Conservation (phyloP, 2,113 vertebrate species). For the Malurus cyaneus region DNA sequence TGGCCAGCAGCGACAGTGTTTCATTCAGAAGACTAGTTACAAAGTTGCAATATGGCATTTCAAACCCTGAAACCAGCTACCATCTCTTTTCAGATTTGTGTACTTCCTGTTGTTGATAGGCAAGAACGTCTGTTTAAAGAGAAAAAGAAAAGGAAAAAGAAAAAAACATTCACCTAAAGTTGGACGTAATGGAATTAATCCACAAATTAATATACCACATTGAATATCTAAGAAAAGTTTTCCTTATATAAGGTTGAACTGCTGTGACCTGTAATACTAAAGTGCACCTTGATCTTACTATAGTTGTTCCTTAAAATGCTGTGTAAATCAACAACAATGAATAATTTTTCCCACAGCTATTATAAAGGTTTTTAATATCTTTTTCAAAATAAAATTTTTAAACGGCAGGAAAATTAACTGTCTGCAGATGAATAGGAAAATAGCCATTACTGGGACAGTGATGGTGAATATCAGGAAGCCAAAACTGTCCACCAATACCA, state of each 20-base stretch:
- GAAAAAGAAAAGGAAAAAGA: background rate
- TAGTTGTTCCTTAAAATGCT: background rate
- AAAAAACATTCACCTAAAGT: background rate
- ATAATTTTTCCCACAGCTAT: background rate
- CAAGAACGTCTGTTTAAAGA: conserved; percentile 28
- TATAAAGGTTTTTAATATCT: background rate
- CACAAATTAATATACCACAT: background rate
- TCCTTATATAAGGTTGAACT: background rate
- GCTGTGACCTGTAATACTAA: background rate
- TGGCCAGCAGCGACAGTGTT: background rate
- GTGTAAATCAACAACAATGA: background rate
- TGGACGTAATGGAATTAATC: background rate
- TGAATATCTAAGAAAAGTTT: background rate
- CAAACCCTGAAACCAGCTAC: conserved; percentile 22
- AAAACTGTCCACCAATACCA: background rate
- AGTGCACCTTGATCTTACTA: background rate
- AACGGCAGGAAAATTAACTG: background rate
- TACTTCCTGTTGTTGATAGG: background rate
- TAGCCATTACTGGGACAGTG: background rate
- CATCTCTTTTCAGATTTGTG: background rate
- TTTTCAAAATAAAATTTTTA: background rate
- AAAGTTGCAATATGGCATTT: background rate
- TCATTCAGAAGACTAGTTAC: background rate
- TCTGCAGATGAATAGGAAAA: background rate
- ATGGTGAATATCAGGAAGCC: background rate